A percentile compares a stretch with the other conserved stretches of the same genome.
phyloP scores from a whole-genome alignment of 2,797 vertebrate species.

The Alauda arvensis region DNA sequence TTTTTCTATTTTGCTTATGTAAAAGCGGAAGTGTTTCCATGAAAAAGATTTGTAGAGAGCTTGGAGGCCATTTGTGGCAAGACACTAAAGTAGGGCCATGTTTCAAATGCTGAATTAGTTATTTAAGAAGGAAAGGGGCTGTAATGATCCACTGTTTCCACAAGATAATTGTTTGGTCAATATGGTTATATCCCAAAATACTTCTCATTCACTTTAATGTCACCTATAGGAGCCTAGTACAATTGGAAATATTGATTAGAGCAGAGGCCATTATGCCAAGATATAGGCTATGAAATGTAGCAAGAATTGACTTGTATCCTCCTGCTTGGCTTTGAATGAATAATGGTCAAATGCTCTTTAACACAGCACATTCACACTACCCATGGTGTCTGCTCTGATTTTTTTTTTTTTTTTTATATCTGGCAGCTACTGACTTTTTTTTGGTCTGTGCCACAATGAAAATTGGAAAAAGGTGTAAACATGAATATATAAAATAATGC shows the following conservation, averaged over 20 bases:
- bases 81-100: neutral
- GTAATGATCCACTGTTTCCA: constrained; percentile 7
- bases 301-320: neutral
- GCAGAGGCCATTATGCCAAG: neutral
- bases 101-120: constrained; percentile 22
- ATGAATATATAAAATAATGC: neutral
- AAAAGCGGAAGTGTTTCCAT: neutral
- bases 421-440: neutral
- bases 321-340: neutral
- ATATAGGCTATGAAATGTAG: neutral
- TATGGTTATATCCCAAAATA: constrained; percentile 27
- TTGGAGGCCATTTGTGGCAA: neutral
- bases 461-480: neutral
- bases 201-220: constrained; percentile 6
- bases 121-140: neutral
- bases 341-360: neutral
- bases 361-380: neutral
- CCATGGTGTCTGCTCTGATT: neutral
- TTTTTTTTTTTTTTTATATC: neutral
- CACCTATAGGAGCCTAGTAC: neutral
- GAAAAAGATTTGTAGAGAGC: neutral
- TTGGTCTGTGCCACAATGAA: neutral
- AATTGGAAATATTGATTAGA: constrained; percentile 26
- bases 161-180: constrained; percentile 37
- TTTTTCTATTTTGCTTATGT: neutral